Evolutionary conservation across 30 jellyfish, hydroid and myxozoan genomes (phyloP).

Genomic region (Aurelia coerulea): DNA sequence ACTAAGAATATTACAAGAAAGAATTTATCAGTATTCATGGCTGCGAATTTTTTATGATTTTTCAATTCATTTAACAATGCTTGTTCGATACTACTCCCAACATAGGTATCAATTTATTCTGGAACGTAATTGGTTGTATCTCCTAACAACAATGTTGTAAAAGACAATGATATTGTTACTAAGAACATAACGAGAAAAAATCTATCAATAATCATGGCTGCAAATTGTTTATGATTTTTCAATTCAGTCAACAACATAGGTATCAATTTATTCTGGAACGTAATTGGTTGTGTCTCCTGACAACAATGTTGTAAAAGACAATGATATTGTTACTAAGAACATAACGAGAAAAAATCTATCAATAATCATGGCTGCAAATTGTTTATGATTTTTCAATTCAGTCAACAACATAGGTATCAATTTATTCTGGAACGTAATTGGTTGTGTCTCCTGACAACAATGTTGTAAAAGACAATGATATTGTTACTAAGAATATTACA

Average conservation of each 20-base stretch:
- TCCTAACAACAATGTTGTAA: conserved; percentile 65
- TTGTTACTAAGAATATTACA: too few relatives aligned
- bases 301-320: too few relatives aligned
- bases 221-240: conserved; percentile 61
- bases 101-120: conserved; percentile 42
- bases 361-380: too few relatives aligned
- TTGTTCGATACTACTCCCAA: conserved; percentile 60
- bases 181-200: conserved; percentile 39
- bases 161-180: conserved; percentile 60
- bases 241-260: conserved; percentile 24
- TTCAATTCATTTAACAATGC: conserved; percentile 52
- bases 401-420: too few relatives aligned
- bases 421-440: too few relatives aligned
- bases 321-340: too few relatives aligned
- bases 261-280: too few relatives aligned
- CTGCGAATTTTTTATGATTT: conserved; percentile 69
- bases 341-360: too few relatives aligned
- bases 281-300: too few relatives aligned
- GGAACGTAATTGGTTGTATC: conserved; percentile 43
- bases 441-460: too few relatives aligned
- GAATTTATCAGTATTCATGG: conserved; percentile 49
- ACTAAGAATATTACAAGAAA: conserved; percentile 38
- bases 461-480: too few relatives aligned
- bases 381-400: too few relatives aligned
- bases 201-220: conserved; percentile 71